A percentile compares a stretch with the other conserved stretches of the same genome.
phyloP scores from a whole-genome alignment of 2,113 vertebrate species.

The Collichthys lucidus region DNA sequence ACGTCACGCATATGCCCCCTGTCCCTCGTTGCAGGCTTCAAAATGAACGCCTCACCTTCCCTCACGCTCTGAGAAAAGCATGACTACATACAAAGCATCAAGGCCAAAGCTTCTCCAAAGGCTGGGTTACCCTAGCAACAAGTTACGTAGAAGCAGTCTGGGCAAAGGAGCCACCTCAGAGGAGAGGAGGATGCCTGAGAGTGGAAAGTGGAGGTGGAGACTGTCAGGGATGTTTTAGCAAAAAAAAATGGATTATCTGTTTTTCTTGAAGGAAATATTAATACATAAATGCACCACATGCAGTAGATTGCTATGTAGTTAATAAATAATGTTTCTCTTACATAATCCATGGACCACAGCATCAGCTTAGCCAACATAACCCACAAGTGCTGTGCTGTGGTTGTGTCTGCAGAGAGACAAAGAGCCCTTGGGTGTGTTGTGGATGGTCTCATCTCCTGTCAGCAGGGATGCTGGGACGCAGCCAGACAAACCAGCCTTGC shows the following conservation, averaged over 20 bases:
- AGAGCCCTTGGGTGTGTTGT: slow-evolving; percentile 29
- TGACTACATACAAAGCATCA: slow-evolving; percentile 22
- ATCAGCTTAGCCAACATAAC: background rate
- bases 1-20: background rate
- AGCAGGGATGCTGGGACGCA: slow-evolving; percentile 42
- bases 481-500: slow-evolving; percentile 34
- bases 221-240: slow-evolving; percentile 11
- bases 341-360: slow-evolving; percentile 17
- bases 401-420: slow-evolving; percentile 46
- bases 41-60: background rate
- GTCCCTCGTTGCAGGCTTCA: background rate
- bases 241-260: slow-evolving; percentile 10
- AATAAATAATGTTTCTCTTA: slow-evolving; percentile 37
- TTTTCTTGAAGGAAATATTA: background rate
- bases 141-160: slow-evolving; percentile 64
- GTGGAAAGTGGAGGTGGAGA: slow-evolving; percentile 41
- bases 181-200: slow-evolving; percentile 42
- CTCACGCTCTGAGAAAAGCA: background rate
- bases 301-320: background rate
- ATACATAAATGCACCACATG: background rate
- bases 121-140: slow-evolving; percentile 77
- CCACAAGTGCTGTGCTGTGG: background rate
- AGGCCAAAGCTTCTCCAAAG: slow-evolving; percentile 47
- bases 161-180: slow-evolving; percentile 46
- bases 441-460: slow-evolving; percentile 49